Base-by-base conservation (phyloP, 2,113 vertebrate species). In the Chloroceryle aenea region DNA sequence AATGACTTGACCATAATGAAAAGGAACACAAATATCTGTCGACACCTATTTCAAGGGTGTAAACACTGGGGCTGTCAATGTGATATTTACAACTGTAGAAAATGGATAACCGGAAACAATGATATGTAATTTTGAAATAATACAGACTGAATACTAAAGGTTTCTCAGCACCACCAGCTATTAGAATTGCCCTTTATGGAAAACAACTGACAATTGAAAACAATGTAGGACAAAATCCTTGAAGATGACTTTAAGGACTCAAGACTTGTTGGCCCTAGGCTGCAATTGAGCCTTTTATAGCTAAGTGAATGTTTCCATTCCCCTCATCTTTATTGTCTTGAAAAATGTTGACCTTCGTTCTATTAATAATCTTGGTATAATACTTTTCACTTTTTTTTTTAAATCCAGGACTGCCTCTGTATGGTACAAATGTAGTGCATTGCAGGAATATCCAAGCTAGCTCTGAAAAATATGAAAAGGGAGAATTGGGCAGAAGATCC, bases 101-200 rank as follows among this genome's bases (percentile, higher is more conserved):
- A 90, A 90, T 4, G 83, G 75, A 38, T 66, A 93, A 89, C 71
- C 87, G 36, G 47, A 96, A 53, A 87, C 45, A 96, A 75, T 21
- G 6, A 17, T 7, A 95, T 58, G 50, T 71, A 71, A 91, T 86
- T 95, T 87, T 69, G 34, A 68, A 84, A 63, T 71, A 75, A 80
- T 29, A 52, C 45, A 91, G 58, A 64, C 18, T 23, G 26, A 85
- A 73, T 85, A 91, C 25, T 36, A 87, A 56, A 91, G 30, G 59
- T 43, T 87, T 90, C 38, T 89, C 4, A 2, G 29, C 50, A 93
- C 18, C 43, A 91, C 19, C 36, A 80, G 34, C n/a, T 88, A 55
- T 63, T 80, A 61, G 38, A 73, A 81, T 21, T 45, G 26, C 8
- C 34, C 47, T 62, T 77, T 42, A 38, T n/a, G 38, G 40, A 55